Base-by-base conservation (phyloP, 2,797 vertebrate genomes). In the Mormyrus proboscirostris region DNA sequence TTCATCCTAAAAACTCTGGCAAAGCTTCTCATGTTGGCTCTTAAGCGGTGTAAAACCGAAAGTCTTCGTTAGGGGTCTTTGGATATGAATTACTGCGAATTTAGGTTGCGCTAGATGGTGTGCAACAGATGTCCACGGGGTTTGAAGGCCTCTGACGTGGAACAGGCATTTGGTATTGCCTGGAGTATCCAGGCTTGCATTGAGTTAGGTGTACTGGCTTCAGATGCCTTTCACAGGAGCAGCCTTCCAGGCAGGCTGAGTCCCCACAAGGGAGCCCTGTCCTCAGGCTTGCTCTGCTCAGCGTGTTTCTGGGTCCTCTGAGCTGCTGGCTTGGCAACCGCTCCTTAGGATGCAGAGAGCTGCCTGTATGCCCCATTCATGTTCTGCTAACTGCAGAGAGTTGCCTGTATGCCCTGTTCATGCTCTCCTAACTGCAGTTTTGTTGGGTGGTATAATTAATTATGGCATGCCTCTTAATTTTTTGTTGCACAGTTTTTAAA, bases 91-190 rank as follows among this genome's bases (percentile, higher is more conserved):
- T 14, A 19, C 16, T 19, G 33, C 93, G 91, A 93, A 95, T 95
- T 95, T 93, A 85, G 92, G 86, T 84, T 76, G 57, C 88, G 90
- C 25, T 69, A 69, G 83, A 47, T 19, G 79, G 86, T 87, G 87
- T 89, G 76, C 90, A 89, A 76, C 91, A 55, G 50, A 91, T 89
- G 91, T 94, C 94, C 93, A 87, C 91, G 92, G 92, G 89, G 90
- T 90, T 91, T 91, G 90, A 59, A 91, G 49, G 19, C 76, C 87
- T 84, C 33, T 41, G 7, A 16, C 38, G 33, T n/a, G 12, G 88
- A 16, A 38, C 53, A 25, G 51, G 86, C 25, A 50, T n/a, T 90
- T 29, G 12, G 33, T 47, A 25, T 85, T 73, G 90, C 55, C 53
- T 90, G 55, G 86, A 87, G 12, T 76, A 19, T 76, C 4, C 14